Base-by-base conservation (phyloP, 2,797 vertebrate species). In the Cichlasoma orientale region DNA sequence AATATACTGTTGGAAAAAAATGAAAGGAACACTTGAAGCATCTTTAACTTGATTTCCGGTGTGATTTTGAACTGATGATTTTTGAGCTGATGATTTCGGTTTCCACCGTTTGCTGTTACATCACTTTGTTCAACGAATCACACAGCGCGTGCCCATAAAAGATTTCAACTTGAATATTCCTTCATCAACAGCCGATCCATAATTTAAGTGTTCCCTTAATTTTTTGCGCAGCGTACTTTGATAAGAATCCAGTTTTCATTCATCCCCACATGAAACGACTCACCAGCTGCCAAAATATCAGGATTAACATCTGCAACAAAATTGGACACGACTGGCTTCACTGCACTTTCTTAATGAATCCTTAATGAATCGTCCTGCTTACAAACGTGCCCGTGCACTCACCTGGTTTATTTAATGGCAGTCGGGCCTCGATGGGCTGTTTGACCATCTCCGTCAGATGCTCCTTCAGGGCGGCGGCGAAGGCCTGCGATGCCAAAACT, bases 341-440 rank as follows among this genome's bases (percentile, higher is more conserved):
- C 7, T 56, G 3, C 9, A 29, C 23, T 59, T 72, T 75, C 10
- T 50, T 7, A 14, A 69, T 8, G 10, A 2, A 50, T 52, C 25
- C 13, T 50, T 7, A n/a, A 72, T 16, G 14, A 3, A 50, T 54
- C 21, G 1, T 66, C 13, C 27, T 1, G 13, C 25, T 58, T 16
- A 44, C 1, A 18, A 55, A 53, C 0, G 9, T 1, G 4, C 5
- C 16, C 31, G n/a, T 4, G 55, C 23, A 57, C 69, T 75, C 54
- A 94, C 94, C 92, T 92, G 83, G 18, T 82, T 81, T 77, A 10
- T 93, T 82, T 1, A 79, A 27, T 1, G 1, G 72, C 2, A 85
- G 52, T 80, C 95, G 75, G 75, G 74, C 77, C 47, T 95, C 95
- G 2, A 90, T 7, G 0, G 95, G 93, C 33, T 90, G 84, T n/a